phyloP scores from a whole-genome alignment of 1,140 invertebrate genomes.

The Pantala flavescens region DNA sequence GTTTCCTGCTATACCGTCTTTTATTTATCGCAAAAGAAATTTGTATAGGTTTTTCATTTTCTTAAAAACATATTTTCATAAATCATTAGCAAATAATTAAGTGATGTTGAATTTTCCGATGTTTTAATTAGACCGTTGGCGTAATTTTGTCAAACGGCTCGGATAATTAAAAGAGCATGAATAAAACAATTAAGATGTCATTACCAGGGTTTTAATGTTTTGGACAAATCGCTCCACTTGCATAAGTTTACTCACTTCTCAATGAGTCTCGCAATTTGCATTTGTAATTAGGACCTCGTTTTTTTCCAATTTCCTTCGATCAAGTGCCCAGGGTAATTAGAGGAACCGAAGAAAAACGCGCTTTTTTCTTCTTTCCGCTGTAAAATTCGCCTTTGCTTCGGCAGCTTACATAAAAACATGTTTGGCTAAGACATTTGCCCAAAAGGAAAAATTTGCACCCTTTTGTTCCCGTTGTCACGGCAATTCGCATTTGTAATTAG shows the following conservation, averaged over 20 bases:
- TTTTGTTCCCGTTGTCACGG: neutral
- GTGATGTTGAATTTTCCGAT: too few species aligned
- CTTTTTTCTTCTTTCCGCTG: neutral
- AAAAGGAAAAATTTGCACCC: neutral
- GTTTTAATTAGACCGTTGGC: too few species aligned
- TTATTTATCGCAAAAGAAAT: too few species aligned
- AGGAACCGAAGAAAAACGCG: neutral
- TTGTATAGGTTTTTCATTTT: too few species aligned
- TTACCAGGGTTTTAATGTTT: neutral
- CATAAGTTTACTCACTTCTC: neutral
- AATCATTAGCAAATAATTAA: too few species aligned
- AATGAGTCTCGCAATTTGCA: neutral
- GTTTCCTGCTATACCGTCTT: too few species aligned
- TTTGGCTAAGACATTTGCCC: neutral
- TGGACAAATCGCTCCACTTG: neutral
- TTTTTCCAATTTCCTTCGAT: neutral
- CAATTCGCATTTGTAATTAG: slow-evolving; percentile 10
- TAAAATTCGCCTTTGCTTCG: neutral
- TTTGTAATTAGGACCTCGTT: slow-evolving; percentile 9
- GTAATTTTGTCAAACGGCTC: neutral
- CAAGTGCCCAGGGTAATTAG: neutral
- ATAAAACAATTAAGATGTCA: neutral
- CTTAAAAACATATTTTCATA: too few species aligned
- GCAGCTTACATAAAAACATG: neutral
- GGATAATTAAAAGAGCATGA: neutral